Evolutionary conservation across 2,113 vertebrate species (phyloP).

Genomic region (Marmota flaviventris): DNA sequence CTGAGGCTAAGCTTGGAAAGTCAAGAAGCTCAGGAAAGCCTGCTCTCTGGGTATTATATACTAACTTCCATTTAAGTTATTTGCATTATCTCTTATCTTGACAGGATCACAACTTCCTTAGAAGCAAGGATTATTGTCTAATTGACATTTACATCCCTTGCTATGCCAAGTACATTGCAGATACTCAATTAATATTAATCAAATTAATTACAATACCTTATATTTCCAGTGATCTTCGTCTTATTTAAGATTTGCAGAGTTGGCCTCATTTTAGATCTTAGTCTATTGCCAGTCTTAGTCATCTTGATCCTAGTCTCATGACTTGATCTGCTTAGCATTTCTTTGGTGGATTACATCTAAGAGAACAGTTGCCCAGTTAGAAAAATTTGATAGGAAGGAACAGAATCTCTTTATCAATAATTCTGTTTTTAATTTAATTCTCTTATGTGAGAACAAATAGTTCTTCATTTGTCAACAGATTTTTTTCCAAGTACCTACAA

Average conservation of each 20-base stretch:
- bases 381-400: not conserved
- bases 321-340: not conserved
- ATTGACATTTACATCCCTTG: slow-evolving; percentile 70
- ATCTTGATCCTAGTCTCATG: not conserved
- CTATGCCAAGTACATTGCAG: slow-evolving; percentile 31
- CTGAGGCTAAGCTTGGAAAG: too few species aligned
- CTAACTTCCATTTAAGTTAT: not conserved
- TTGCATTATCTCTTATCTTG: slow-evolving; percentile 43
- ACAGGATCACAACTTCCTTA: slow-evolving; percentile 56
- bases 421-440: not conserved
- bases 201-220: slow-evolving; percentile 65
- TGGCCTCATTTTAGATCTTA: not conserved
- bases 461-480: not conserved
- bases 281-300: not conserved
- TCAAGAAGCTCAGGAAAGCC: not conserved
- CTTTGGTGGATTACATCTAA: not conserved
- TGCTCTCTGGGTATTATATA: not conserved
- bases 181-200: slow-evolving; percentile 64
- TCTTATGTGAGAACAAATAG: not conserved
- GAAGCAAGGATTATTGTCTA: slow-evolving; percentile 65
- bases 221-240: not conserved
- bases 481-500: not conserved
- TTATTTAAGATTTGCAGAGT: not conserved
- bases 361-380: not conserved
- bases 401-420: not conserved